Base-by-base conservation (phyloP, 2,797 vertebrate genomes). In the Lithobates sylvaticus region DNA sequence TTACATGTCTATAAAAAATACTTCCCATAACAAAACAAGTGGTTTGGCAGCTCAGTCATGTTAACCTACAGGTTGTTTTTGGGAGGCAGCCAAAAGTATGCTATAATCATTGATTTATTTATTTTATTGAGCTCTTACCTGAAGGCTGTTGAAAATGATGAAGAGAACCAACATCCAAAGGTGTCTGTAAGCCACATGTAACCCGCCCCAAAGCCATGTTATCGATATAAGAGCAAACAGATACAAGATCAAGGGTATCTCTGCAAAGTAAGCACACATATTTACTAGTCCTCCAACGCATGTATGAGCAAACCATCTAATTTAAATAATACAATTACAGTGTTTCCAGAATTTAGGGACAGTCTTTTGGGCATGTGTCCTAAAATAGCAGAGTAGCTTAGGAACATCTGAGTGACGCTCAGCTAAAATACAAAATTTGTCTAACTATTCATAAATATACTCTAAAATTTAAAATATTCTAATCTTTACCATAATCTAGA, bases 101-200 rank as follows among this genome's bases (percentile, higher is more conserved):
- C 15, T 5, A 54, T 13, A 54, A 4, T 18, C 4, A 3, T 16
- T 54, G 5, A 16, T 54, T 61, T 61, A 7, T 61, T 61, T 21
- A 54, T 54, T 54, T 67, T 26, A 67, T 67, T 29, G 64, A 32
- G 34, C 16, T 89, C 97, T 97, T 95, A 99, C 98, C 96, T 99
- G 95, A 85, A 99, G 90, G 90, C 96, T 96, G 92, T 98, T 98
- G 88, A 98, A 99, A 94, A 99, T 96, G 89, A 99, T 96, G 81
- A 97, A 98, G 89, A 99, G 96, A 86, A 98, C 94, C 84, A 98
- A 91, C 95, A 98, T 98, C 98, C 98, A 99, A 89, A 97, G 95
- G 86, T 95, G 91, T 88, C 96, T 93, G 94, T 99, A 99, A 86
- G 96, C 97, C 96, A 98, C 95, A 78, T 99, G 97, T 54, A 99